Percentiles rank a stretch among this genome's conserved stretches.
Evolutionary conservation across 1,140 invertebrate genomes (phyloP).

Genomic region (Lamellibrachia luymesi): DNA sequence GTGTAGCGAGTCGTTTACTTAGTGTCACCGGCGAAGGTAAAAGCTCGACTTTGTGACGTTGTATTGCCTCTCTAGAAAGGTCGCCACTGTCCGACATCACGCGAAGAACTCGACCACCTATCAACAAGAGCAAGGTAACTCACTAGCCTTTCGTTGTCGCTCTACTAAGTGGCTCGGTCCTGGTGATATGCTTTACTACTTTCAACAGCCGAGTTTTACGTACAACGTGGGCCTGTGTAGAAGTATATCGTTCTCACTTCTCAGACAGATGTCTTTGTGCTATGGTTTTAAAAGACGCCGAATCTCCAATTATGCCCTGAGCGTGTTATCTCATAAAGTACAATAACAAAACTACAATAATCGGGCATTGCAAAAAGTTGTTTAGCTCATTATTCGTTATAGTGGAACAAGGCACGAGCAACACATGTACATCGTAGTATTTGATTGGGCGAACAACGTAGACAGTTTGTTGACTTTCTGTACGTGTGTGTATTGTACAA

Average conservation of each 20-base stretch:
- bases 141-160: background rate
- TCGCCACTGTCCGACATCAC: background rate
- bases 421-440: background rate
- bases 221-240: background rate
- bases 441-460: background rate
- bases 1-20: background rate
- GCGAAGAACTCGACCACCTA: background rate
- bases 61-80: background rate
- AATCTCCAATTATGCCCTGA: no score
- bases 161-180: background rate
- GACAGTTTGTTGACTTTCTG: background rate
- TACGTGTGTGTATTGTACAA: background rate
- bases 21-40: background rate
- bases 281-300: background rate
- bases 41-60: background rate
- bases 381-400: background rate
- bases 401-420: background rate
- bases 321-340: no score
- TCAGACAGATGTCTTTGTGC: no score
- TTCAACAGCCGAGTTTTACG: background rate
- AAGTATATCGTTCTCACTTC: background rate
- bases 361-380: no score
- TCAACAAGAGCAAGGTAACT: background rate
- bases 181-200: background rate
- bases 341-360: no score